These are phyloP conservation scores for human (Homo sapiens) DNA, from an alignment of 2,113 vertebrate species.

Conservation along the genomic window GRCh38 chr1:180042501-180043000, in stretches of 20 bases:
- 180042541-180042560: conserved; percentile 14
- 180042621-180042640: neutral
- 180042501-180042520: neutral
- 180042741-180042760: conserved; percentile 46
- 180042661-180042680: neutral
- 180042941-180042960: conserved; percentile 19
- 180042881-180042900: conserved; percentile 18
- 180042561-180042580: conserved; percentile 26
- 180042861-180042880: conserved; percentile 24
- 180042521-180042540: neutral
- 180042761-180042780: conserved; percentile 6
- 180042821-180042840: neutral
- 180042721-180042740: neutral
- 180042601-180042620: neutral
- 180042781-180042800: neutral
- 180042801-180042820: conserved; percentile 37
- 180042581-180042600: conserved; percentile 10
- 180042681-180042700: neutral
- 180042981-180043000: neutral
- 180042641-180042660: neutral
- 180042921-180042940: neutral
- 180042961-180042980: neutral
- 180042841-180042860: conserved; percentile 11
- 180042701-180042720: neutral
- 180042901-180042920: neutral